phyloP scores from a whole-genome alignment of 2,113 vertebrate genomes.

The Proteles cristata region DNA sequence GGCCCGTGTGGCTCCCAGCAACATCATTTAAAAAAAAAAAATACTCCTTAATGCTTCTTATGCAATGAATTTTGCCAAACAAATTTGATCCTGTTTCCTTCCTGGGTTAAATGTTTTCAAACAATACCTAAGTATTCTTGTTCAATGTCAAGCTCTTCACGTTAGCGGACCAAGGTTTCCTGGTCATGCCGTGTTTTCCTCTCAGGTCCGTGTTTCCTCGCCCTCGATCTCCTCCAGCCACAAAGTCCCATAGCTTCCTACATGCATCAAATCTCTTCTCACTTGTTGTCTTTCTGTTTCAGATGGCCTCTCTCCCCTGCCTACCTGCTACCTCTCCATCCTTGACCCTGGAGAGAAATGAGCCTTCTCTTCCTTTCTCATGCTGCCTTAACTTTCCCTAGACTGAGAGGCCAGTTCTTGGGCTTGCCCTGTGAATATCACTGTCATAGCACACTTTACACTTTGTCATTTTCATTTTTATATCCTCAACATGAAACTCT shows the following conservation, averaged over 20 bases:
- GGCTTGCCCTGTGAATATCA: background rate
- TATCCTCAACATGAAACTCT: background rate
- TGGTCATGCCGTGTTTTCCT: background rate
- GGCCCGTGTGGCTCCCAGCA: too few species aligned
- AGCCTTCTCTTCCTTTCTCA: background rate
- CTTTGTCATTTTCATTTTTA: background rate
- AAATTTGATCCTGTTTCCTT: background rate
- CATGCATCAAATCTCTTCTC: background rate
- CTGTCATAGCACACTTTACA: background rate
- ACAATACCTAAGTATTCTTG: background rate
- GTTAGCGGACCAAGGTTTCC: background rate
- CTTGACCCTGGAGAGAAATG: background rate
- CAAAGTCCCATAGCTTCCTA: background rate
- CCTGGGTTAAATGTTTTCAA: conserved; percentile 11
- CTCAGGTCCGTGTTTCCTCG: background rate
- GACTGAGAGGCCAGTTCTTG: background rate
- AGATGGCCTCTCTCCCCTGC: fast-evolving
- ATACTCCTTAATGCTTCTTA: background rate
- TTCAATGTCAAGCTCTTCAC: background rate
- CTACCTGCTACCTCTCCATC: background rate
- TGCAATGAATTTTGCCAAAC: conserved; percentile 2
- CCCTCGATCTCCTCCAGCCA: background rate
- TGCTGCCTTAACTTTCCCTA: background rate
- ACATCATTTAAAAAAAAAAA: background rate
- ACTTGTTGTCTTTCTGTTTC: background rate